Conservation (phyloP, 53 echinoderm and acorn worm species). For the Paracentrotus lividus region DNA sequence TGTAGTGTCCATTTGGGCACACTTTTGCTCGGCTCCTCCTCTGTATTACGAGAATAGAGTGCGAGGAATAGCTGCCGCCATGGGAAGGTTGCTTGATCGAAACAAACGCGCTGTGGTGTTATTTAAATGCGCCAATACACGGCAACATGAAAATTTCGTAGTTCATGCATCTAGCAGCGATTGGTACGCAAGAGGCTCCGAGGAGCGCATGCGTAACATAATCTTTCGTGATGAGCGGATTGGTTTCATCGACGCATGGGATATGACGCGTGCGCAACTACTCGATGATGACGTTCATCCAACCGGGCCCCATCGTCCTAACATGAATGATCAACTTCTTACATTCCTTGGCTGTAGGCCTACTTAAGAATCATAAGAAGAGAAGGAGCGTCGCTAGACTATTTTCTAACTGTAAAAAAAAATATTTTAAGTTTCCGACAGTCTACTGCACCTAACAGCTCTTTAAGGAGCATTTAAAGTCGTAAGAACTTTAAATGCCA, state of each 20-base stretch:
- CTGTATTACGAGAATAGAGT: too few relatives aligned
- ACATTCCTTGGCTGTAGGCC: too few relatives aligned
- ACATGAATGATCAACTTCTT: constrained; percentile 6
- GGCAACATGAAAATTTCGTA: not conserved
- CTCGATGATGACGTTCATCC: constrained; percentile 11
- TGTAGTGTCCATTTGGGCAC: constrained; percentile 38
- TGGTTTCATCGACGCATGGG: constrained; percentile 59
- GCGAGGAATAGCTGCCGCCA: not conserved
- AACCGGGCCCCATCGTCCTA: not conserved
- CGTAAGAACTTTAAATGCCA: too few relatives aligned
- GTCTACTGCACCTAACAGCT: too few relatives aligned
- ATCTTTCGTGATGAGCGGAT: not conserved
- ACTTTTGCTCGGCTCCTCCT: not conserved
- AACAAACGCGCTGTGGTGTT: constrained; percentile 22
- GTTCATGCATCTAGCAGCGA: constrained; percentile 2
- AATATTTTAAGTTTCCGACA: too few relatives aligned
- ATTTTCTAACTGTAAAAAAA: too few relatives aligned
- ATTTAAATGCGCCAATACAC: constrained; percentile 47
- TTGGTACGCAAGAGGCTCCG: too few relatives aligned
- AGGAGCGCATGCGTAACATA: constrained; percentile 1
- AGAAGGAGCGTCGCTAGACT: too few relatives aligned
- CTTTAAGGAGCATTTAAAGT: too few relatives aligned
- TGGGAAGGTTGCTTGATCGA: not conserved
- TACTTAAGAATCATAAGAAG: too few relatives aligned
- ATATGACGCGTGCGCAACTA: constrained; percentile 35